A percentile compares a stretch with the other conserved stretches of the same genome.
Conservation (phyloP, 64 coral and sea anemone genomes). For the Hydrozoanthus tunicans region DNA sequence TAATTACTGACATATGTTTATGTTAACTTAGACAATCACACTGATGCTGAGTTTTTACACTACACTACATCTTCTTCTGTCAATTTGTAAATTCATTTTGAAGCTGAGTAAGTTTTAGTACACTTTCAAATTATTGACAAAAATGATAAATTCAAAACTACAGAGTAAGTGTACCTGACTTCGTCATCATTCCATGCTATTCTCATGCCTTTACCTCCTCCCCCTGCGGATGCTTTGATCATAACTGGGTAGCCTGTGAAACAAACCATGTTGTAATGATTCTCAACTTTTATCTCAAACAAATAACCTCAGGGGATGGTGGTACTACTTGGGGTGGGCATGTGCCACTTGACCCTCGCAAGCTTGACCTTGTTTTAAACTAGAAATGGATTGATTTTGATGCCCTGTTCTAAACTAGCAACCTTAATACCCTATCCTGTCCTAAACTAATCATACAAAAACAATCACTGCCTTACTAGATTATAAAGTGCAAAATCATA, state of each 20-base stretch:
- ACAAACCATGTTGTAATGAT: not conserved
- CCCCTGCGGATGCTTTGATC: slow-evolving; percentile 98
- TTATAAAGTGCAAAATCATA: too few species aligned
- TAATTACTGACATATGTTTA: not conserved
- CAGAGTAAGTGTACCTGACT: slow-evolving; percentile 64
- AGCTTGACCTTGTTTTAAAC: too few species aligned
- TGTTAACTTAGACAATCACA: not conserved
- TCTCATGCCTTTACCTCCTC: slow-evolving; percentile 99
- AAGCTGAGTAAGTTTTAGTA: not conserved
- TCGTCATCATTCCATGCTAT: slow-evolving; percentile 98
- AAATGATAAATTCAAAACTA: not conserved
- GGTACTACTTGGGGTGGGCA: too few species aligned
- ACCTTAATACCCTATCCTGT: too few species aligned
- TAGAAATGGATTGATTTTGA: too few species aligned
- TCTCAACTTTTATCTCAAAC: not conserved
- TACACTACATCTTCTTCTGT: not conserved
- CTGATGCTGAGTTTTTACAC: not conserved
- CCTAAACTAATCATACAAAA: too few species aligned
- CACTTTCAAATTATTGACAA: not conserved
- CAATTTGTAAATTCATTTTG: not conserved
- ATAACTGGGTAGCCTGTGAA: slow-evolving; percentile 93
- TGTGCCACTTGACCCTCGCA: too few species aligned
- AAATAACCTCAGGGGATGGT: too few species aligned
- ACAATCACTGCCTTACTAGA: too few species aligned
- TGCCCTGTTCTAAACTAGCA: too few species aligned